Conservation (phyloP, 2,113 vertebrate species). For the Patagioenas fasciata region DNA sequence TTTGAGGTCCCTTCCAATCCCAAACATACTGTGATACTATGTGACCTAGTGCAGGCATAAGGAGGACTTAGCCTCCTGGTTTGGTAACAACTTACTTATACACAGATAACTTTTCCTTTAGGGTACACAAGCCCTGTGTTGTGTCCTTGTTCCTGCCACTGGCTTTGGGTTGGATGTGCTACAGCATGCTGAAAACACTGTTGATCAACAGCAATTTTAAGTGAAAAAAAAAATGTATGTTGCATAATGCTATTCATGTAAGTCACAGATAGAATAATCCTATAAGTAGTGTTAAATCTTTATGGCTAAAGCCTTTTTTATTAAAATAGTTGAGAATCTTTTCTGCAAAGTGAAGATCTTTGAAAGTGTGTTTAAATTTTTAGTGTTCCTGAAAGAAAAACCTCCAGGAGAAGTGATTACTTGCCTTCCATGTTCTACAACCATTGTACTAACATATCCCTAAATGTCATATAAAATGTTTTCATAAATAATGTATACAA, state of each 20-base stretch:
- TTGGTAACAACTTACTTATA: not conserved
- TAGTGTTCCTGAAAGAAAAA: not conserved
- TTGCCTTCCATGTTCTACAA: not conserved
- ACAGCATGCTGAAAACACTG: not conserved
- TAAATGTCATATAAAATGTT: constrained; percentile 38
- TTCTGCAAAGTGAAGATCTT: constrained; percentile 1
- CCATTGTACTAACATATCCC: not conserved
- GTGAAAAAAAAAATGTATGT: not conserved
- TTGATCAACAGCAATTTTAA: not conserved
- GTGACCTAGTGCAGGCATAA: not conserved
- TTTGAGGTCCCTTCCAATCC: too few species aligned
- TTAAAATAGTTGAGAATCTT: constrained; percentile 7
- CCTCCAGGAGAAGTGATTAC: not conserved
- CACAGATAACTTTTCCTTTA: not conserved
- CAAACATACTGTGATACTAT: too few species aligned
- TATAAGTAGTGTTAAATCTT: not conserved
- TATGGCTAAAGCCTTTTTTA: not conserved
- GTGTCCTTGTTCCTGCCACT: not conserved
- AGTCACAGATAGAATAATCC: not conserved
- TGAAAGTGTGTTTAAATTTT: not conserved
- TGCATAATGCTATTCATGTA: not conserved
- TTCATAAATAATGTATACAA: constrained; percentile 61
- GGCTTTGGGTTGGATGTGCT: not conserved
- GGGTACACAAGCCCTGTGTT: not conserved
- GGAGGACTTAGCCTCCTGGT: not conserved